phyloP scores from a whole-genome alignment of 2,797 vertebrate species.

The Emys orbicularis region DNA sequence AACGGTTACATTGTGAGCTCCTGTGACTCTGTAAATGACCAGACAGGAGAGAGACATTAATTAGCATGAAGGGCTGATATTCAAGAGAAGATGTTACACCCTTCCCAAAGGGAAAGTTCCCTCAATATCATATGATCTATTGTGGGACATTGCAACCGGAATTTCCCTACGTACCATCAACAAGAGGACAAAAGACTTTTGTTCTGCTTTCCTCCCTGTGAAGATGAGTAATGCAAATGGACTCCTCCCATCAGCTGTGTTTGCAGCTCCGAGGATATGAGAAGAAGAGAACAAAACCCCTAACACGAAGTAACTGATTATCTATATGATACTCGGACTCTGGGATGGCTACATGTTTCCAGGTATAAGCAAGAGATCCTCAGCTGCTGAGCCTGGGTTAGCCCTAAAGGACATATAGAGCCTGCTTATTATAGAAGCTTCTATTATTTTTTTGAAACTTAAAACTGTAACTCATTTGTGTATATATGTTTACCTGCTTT shows the following conservation, averaged over 20 bases:
- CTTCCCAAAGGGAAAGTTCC: neutral
- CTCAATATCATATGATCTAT: neutral
- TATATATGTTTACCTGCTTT: neutral
- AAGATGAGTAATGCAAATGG: neutral
- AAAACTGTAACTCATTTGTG: neutral
- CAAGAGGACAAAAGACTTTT: neutral
- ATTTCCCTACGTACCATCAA: neutral
- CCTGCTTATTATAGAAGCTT: neutral
- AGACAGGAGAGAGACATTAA: neutral
- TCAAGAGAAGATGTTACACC: neutral
- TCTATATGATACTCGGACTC: neutral
- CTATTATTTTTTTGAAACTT: neutral
- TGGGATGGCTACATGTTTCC: neutral
- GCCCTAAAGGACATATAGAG: neutral
- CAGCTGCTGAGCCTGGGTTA: neutral
- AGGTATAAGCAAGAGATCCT: neutral
- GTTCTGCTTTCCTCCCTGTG: neutral
- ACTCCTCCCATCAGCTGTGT: neutral
- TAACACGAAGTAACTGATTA: neutral
- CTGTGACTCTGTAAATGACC: neutral
- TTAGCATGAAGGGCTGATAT: neutral
- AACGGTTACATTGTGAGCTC: neutral
- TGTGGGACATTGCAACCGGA: neutral
- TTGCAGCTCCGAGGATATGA: neutral
- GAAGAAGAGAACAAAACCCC: neutral